Evolutionary conservation across 2,113 vertebrate species (phyloP), one percentile per base, ranked within the genome.

Genomic region (Megalops atlanticus): DNA sequence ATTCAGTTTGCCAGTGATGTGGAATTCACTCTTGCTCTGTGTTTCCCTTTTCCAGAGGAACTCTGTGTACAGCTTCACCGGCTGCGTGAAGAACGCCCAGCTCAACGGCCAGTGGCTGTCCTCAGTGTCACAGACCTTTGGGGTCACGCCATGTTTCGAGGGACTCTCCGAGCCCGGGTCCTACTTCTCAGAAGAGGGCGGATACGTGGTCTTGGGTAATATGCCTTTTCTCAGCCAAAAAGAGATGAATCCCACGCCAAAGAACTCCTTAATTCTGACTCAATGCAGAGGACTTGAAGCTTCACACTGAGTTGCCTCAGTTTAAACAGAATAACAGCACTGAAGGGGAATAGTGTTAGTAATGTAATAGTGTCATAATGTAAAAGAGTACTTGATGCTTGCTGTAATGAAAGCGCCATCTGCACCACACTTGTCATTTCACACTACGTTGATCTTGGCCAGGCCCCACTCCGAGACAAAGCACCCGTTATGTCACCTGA

Each of bases 111-210:
- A 87, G 84, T 75, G 88, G 85, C 79, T 97, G 82, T 86, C 93
- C 70, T 91, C 95, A 12, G 90, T 89, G 31, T 88, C 93, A 0
- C 94, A 96, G 84, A 96, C 93, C 0, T 98, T 96, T 14, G 97
- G 97, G 27, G 97, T 98, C 85, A 97, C 96, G 0, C 97, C 96
- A 45, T 99, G 97, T 87, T 98, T 96, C 77, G 95, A 98, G 89
- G 96, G 96, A 7, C 94, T 90, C 2, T 93, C 92, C 75, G 97
- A 99, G 92, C 87, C 92, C 16, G 97, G 97, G 89, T 96, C 96
- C 5, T 99, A 96, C 87, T 98, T 99, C 88, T 96, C 97, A 84
- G 89, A 95, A 24, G 95, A 96, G 88, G 97, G 97, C 90, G 97
- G 97, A 92, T 98, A 97, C 27, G 89, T 98, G 0, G 88, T 97